A percentile compares a stretch with the other conserved stretches of the same genome.
These are phyloP conservation scores for Xerus rutilus DNA, from an alignment of 2,797 vertebrate species.

Conservation along the genomic window DNA sequence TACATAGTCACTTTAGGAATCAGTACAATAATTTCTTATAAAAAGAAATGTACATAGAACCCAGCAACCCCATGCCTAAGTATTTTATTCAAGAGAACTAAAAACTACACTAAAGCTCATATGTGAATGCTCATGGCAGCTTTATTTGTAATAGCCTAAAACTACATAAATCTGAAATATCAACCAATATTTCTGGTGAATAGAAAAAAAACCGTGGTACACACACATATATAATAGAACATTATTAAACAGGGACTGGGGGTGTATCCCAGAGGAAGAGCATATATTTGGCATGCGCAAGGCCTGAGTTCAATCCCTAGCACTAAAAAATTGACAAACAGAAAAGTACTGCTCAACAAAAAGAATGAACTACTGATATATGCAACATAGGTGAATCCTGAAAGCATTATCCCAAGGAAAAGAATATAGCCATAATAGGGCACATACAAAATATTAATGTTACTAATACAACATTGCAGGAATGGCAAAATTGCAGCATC, in stretches of 20 bases:
- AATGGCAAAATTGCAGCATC: neutral
- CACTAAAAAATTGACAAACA: neutral
- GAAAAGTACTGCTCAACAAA: neutral
- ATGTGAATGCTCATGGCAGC: neutral
- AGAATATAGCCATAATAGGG: neutral
- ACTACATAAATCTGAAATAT: neutral
- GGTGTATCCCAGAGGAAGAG: neutral
- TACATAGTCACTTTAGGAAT: neutral
- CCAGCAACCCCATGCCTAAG: neutral
- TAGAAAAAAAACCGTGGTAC: neutral
- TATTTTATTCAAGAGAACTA: constrained; percentile 3
- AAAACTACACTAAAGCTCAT: neutral
- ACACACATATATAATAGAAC: neutral
- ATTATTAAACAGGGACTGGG: neutral
- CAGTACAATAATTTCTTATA: neutral
- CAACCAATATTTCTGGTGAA: neutral
- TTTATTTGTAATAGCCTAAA: neutral
- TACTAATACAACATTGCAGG: neutral
- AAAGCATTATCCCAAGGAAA: neutral
- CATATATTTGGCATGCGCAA: neutral
- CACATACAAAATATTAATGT: neutral
- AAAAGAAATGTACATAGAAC: neutral
- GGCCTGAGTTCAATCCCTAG: neutral
- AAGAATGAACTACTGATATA: neutral
- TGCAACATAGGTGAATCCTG: neutral